Evolutionary conservation across 2,113 vertebrate genomes (phyloP).

Genomic region (Megaceryle torquata): DNA sequence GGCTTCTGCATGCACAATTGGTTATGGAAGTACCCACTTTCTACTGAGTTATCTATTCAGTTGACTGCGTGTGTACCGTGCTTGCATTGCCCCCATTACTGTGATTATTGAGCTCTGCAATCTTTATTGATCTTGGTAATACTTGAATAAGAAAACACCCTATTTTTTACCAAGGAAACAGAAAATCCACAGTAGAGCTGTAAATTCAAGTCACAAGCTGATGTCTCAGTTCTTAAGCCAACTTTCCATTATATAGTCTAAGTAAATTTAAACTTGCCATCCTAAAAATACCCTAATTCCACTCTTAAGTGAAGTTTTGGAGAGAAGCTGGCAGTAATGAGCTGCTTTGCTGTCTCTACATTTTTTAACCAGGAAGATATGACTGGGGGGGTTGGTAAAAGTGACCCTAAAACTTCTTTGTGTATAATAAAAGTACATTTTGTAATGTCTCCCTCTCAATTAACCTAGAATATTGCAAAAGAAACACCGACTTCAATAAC

Average conservation of each 20-base stretch:
- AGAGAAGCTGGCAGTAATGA: not conserved
- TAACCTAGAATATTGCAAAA: slow-evolving; percentile 3
- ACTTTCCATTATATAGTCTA: not conserved
- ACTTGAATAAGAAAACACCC: not conserved
- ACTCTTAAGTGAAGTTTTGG: not conserved
- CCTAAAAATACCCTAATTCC: not conserved
- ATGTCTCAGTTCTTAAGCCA: not conserved
- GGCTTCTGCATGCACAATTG: not conserved
- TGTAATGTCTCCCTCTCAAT: not conserved
- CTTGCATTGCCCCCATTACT: not conserved
- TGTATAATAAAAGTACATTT: not conserved
- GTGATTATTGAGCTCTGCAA: not conserved
- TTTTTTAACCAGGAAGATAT: not conserved
- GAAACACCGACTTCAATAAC: slow-evolving; percentile 20
- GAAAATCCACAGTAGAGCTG: not conserved
- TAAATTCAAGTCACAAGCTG: not conserved
- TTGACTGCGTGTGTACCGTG: not conserved
- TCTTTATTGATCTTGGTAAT: not conserved
- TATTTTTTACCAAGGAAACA: not conserved
- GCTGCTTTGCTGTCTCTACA: not conserved
- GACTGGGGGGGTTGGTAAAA: not conserved
- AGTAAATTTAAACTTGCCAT: not conserved
- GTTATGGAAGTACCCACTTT: not conserved
- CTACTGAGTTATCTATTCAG: not conserved
- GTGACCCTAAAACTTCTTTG: not conserved